These are phyloP conservation scores for Notiomystis cincta DNA, from an alignment of 2,113 vertebrate species.

Conservation along the genomic window DNA sequence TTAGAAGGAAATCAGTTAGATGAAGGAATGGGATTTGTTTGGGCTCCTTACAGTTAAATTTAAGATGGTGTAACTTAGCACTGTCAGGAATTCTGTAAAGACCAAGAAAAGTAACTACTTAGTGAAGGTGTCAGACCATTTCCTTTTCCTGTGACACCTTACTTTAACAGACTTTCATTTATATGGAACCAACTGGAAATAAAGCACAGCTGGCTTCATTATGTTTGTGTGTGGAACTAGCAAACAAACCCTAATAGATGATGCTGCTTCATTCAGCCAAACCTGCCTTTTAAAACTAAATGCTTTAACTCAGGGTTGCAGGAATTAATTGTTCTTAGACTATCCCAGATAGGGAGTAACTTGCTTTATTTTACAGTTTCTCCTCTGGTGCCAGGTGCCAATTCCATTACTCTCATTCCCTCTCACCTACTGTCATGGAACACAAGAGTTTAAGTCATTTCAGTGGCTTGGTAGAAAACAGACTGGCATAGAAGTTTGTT, in stretches of 20 bases:
- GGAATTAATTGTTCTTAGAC: neutral
- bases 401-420: neutral
- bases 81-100: neutral
- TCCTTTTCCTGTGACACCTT: neutral
- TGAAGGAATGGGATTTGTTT: neutral
- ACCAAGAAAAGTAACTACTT: neutral
- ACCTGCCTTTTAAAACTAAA: neutral
- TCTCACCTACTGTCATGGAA: neutral
- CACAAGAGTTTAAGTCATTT: neutral
- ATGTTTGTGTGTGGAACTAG: neutral
- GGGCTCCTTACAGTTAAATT: neutral
- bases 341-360: neutral
- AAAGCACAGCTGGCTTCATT: neutral
- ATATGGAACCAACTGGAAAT: neutral
- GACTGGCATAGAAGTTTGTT: neutral
- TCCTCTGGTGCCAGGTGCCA: neutral
- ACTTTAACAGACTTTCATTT: neutral
- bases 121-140: neutral
- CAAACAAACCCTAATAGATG: neutral
- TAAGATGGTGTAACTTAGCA: neutral
- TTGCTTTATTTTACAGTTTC: neutral
- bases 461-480: neutral
- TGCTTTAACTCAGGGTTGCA: neutral
- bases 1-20: neutral
- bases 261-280: neutral